Evolutionary conservation across 2,888 invertebrate genomes (phyloP).

Genomic region (Choreutis nemorana): DNA sequence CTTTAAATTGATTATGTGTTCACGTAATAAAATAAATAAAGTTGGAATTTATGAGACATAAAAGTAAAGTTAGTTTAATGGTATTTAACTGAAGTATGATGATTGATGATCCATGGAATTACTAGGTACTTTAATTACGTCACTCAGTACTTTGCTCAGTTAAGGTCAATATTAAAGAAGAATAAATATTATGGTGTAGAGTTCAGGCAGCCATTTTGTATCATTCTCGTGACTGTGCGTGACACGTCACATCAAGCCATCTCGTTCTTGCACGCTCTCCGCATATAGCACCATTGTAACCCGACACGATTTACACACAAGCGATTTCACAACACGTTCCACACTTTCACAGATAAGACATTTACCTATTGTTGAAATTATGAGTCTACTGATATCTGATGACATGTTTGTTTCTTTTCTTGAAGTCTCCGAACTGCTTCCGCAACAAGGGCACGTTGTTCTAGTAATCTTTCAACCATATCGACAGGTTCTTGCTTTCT

Average conservation of each 20-base stretch:
- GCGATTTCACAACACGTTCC: constrained; percentile 64
- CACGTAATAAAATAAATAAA: too few relatives aligned
- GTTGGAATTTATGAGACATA: too few relatives aligned
- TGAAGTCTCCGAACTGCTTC: constrained; percentile 61
- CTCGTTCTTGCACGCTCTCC: constrained; percentile 57
- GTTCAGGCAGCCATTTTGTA: constrained; percentile 62
- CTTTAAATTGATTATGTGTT: too few relatives aligned
- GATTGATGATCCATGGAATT: neutral
- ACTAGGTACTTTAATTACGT: constrained; percentile 53
- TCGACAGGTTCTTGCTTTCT: constrained; percentile 64
- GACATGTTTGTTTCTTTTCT: constrained; percentile 59
- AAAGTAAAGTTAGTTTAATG: too few relatives aligned
- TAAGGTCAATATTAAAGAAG: constrained; percentile 62
- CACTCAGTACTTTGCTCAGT: constrained; percentile 62
- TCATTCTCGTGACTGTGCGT: constrained; percentile 60
- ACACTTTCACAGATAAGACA: constrained; percentile 65
- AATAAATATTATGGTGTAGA: constrained; percentile 67
- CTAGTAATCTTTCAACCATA: constrained; percentile 54
- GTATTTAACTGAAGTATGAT: too few relatives aligned
- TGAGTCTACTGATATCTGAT: constrained; percentile 60
- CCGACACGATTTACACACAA: constrained; percentile 64
- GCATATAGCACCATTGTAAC: constrained; percentile 68
- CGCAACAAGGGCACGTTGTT: constrained; percentile 60
- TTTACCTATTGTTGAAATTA: constrained; percentile 55
- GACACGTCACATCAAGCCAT: constrained; percentile 59